A percentile compares a stretch with the other conserved stretches of the same genome.
These are phyloP conservation scores for Perognathus longimembris DNA, from an alignment of 2,113 vertebrate genomes.

Conservation along the genomic window DNA sequence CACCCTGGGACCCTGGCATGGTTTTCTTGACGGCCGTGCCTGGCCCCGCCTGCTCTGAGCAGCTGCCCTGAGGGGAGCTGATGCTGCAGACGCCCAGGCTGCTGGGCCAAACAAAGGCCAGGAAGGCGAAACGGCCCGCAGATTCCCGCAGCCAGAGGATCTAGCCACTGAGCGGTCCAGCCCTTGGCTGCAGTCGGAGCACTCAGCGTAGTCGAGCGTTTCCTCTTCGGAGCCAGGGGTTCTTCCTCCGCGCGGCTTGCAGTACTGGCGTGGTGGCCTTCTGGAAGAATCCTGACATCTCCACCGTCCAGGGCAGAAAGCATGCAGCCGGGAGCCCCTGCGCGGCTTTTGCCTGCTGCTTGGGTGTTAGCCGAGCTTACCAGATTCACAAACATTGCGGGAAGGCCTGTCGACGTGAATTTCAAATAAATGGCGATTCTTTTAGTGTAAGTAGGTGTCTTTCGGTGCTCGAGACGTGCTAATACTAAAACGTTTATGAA, in stretches of 20 bases:
- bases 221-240: not conserved
- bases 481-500: not conserved
- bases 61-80: accelerated
- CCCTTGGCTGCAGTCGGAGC: not conserved
- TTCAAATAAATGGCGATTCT: not conserved
- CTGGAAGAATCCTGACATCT: not conserved
- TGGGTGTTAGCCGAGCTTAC: not conserved
- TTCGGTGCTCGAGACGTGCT: not conserved
- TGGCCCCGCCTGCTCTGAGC: accelerated
- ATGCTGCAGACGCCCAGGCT: accelerated
- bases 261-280: too few species aligned
- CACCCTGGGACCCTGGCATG: not conserved
- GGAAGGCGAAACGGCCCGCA: too few species aligned
- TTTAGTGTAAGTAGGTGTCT: not conserved
- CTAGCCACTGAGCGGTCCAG: not conserved
- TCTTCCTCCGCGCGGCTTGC: not conserved
- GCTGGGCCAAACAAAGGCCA: not conserved
- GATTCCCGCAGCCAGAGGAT: accelerated
- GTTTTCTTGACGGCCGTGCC: not conserved
- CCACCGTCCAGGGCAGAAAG: too few species aligned
- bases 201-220: not conserved
- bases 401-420: not conserved
- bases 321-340: too few species aligned
- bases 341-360: not conserved
- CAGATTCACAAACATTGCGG: not conserved